A percentile compares a stretch with the other conserved stretches of the same genome.
Evolutionary conservation across 2,888 invertebrate genomes (phyloP).

Genomic region (Rhyacophila evoluta): DNA sequence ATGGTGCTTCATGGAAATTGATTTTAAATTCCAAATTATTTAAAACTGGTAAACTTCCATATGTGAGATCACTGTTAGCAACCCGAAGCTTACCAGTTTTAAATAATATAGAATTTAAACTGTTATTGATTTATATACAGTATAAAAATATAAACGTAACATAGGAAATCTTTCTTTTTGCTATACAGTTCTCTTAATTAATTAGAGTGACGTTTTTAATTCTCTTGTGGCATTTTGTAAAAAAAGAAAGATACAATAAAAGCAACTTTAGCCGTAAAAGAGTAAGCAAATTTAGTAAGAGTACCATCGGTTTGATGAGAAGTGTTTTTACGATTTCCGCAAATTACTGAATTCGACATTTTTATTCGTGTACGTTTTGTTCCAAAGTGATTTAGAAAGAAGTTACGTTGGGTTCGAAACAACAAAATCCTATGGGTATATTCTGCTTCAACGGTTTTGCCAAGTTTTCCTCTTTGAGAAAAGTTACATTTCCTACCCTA

Average conservation of each 20-base stretch:
- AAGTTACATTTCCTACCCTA: slow-evolving; percentile 33
- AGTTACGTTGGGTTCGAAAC: slow-evolving; percentile 38
- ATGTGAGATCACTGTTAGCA: no score
- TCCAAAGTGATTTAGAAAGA: slow-evolving; percentile 44
- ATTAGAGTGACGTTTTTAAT: no score
- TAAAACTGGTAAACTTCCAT: no score
- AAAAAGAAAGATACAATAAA: background rate
- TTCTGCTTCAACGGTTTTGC: slow-evolving; percentile 42
- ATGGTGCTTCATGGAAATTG: no score
- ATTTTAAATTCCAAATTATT: no score
- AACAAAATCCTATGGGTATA: slow-evolving; percentile 43
- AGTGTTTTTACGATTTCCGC: slow-evolving; percentile 15
- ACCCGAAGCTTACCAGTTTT: no score
- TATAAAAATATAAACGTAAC: no score
- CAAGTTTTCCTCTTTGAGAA: slow-evolving; percentile 38
- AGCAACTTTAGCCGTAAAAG: background rate
- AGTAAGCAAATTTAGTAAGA: background rate
- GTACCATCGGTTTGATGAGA: slow-evolving; percentile 4
- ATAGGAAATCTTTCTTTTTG: no score
- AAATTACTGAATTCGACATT: slow-evolving; percentile 18
- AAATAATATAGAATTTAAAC: no score
- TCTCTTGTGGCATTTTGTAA: background rate
- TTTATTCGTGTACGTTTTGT: slow-evolving; percentile 34
- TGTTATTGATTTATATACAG: no score
- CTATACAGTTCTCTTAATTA: no score